Conservation (phyloP, 2,888 invertebrate genomes). For the Hedychridium roseum region DNA sequence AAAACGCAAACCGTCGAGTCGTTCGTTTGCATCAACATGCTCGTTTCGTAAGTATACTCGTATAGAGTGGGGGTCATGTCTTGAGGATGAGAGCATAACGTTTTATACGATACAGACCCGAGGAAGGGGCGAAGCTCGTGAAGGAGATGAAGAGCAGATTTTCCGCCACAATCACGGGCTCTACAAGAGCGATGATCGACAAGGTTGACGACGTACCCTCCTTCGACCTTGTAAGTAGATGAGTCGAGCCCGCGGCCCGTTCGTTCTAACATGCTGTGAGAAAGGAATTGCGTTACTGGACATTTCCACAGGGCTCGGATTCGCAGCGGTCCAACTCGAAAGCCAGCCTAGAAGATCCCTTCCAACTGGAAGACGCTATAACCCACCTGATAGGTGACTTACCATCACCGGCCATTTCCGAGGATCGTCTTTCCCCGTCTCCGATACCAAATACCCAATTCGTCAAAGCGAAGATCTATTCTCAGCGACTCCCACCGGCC, state of each 20-base stretch:
- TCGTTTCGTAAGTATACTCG: slow-evolving; percentile 66
- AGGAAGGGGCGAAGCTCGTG: slow-evolving; percentile 77
- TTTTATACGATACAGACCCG: slow-evolving; percentile 64
- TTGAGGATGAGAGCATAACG: not conserved
- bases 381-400: slow-evolving; percentile 71
- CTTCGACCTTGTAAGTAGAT: slow-evolving; percentile 31
- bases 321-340: slow-evolving; percentile 47
- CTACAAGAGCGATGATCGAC: slow-evolving; percentile 21
- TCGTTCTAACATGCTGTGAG: too few species aligned
- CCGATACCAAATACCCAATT: slow-evolving; percentile 53
- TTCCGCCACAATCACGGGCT: slow-evolving; percentile 69
- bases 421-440: slow-evolving; percentile 40
- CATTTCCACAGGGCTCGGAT: slow-evolving; percentile 19
- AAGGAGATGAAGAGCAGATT: slow-evolving; percentile 83
- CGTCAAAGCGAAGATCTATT: slow-evolving; percentile 54
- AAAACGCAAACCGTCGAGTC: slow-evolving; percentile 80
- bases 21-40: slow-evolving; percentile 86
- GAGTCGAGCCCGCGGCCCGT: too few species aligned
- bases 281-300: too few species aligned
- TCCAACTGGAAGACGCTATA: slow-evolving; percentile 75
- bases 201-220: slow-evolving; percentile 24
- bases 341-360: slow-evolving; percentile 75
- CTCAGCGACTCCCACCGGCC: slow-evolving; percentile 56
- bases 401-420: slow-evolving; percentile 61
- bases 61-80: not conserved